These are phyloP conservation scores for Brachymystax lenok DNA, from an alignment of 2,797 vertebrate species.

Conservation along the genomic window DNA sequence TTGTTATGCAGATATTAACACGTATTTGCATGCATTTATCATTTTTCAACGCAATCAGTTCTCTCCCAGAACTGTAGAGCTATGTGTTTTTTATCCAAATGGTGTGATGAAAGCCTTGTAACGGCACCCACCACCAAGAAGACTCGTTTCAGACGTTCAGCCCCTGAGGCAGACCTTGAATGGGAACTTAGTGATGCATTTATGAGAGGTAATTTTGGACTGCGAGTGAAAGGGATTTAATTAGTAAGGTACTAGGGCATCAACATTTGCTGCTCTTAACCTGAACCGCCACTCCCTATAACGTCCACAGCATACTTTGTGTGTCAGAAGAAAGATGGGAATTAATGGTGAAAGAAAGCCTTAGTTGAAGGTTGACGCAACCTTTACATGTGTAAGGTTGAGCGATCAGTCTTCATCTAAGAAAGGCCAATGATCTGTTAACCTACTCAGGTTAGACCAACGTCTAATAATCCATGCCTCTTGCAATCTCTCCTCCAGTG, in stretches of 20 bases:
- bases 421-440: slow-evolving; percentile 58
- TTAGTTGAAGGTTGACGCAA: slow-evolving; percentile 74
- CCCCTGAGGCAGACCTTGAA: slow-evolving; percentile 58
- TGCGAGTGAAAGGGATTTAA: slow-evolving; percentile 65
- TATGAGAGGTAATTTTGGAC: slow-evolving; percentile 67
- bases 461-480: slow-evolving; percentile 53
- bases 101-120: not conserved
- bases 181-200: slow-evolving; percentile 68
- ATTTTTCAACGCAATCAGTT: not conserved
- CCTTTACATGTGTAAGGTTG: slow-evolving; percentile 63
- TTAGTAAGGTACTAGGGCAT: slow-evolving; percentile 51
- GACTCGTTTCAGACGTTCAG: slow-evolving; percentile 50
- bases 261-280: slow-evolving; percentile 58
- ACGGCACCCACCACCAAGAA: slow-evolving; percentile 43
- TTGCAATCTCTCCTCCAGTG: slow-evolving; percentile 48
- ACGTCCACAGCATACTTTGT: slow-evolving; percentile 45
- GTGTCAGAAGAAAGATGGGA: slow-evolving; percentile 36
- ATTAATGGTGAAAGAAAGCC: slow-evolving; percentile 26
- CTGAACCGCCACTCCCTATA: slow-evolving; percentile 31
- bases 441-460: slow-evolving; percentile 71
- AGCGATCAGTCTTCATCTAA: slow-evolving; percentile 72
- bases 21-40: not conserved
- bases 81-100: not conserved
- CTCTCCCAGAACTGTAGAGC: not conserved
- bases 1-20: not conserved